These are phyloP conservation scores for Microctenopoma stevenorrisi DNA, from an alignment of 2,797 vertebrate species.

Conservation along the genomic window DNA sequence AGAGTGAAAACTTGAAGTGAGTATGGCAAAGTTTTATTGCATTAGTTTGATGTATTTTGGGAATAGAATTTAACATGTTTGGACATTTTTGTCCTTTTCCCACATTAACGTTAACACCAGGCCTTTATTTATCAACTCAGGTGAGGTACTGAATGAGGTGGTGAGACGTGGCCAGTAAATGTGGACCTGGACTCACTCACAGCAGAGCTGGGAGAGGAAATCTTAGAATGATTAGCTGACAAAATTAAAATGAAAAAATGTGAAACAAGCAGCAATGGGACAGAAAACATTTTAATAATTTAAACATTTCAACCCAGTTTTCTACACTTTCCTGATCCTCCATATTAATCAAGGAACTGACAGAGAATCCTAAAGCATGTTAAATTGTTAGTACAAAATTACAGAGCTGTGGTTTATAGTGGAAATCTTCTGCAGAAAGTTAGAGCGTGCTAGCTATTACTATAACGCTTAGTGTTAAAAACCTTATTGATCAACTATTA, in stretches of 20 bases:
- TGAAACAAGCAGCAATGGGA: neutral
- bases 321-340: neutral
- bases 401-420: constrained; percentile 53
- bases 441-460: too few relatives aligned
- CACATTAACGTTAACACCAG: too few relatives aligned
- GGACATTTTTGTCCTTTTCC: too few relatives aligned
- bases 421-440: constrained; percentile 61
- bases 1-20: too few relatives aligned
- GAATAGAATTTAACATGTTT: too few relatives aligned
- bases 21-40: too few relatives aligned
- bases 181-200: constrained; percentile 75
- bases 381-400: constrained; percentile 47
- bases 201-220: constrained; percentile 78
- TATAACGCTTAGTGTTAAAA: too few relatives aligned
- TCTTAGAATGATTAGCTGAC: constrained; percentile 49
- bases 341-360: too few relatives aligned
- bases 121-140: constrained; percentile 28
- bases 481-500: too few relatives aligned
- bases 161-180: constrained; percentile 60
- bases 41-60: too few relatives aligned
- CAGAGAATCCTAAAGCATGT: constrained; percentile 50
- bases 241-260: too few relatives aligned
- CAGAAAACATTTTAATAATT: too few relatives aligned
- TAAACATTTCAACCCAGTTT: neutral
- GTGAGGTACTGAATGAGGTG: constrained; percentile 61